A percentile compares a stretch with the other conserved stretches of the same genome.
phyloP scores from a whole-genome alignment of 2,113 vertebrate species.

The Hirundichthys speculiger region DNA sequence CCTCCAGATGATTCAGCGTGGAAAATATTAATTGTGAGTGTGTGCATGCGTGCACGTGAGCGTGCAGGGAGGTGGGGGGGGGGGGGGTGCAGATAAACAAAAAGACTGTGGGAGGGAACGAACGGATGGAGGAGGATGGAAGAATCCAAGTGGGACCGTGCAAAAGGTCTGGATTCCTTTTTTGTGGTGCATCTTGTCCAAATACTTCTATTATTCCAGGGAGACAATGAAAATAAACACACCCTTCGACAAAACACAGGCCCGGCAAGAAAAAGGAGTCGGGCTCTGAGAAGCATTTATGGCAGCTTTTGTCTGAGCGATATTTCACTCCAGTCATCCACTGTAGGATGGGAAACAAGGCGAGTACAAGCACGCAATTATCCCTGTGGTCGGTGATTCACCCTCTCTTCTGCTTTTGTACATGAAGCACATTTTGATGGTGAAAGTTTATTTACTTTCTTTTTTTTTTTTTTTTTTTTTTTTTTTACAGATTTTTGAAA shows the following conservation, averaged over 20 bases:
- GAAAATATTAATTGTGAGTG: constrained; percentile 21
- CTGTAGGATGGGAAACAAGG: background rate
- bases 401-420: background rate
- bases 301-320: constrained; percentile 11
- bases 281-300: constrained; percentile 11
- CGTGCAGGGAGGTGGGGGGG: background rate
- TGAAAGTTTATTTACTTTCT: background rate
- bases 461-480: no score
- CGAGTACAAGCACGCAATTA: constrained; percentile 1
- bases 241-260: constrained; percentile 55
- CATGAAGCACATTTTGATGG: background rate
- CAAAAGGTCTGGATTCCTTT: constrained; percentile 54
- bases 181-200: constrained; percentile 47
- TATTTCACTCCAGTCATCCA: constrained; percentile 8
- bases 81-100: constrained; percentile 21
- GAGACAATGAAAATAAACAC: constrained; percentile 55
- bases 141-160: constrained; percentile 56
- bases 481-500: no score
- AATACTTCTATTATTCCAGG: constrained; percentile 56
- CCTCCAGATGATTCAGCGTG: constrained; percentile 7
- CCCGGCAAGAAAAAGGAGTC: constrained; percentile 49
- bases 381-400: background rate
- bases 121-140: constrained; percentile 56
- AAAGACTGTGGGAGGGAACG: constrained; percentile 45
- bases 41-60: background rate